Evolutionary conservation across 2,113 vertebrate species (phyloP).

Genomic region (Seriola quinqueradiata): DNA sequence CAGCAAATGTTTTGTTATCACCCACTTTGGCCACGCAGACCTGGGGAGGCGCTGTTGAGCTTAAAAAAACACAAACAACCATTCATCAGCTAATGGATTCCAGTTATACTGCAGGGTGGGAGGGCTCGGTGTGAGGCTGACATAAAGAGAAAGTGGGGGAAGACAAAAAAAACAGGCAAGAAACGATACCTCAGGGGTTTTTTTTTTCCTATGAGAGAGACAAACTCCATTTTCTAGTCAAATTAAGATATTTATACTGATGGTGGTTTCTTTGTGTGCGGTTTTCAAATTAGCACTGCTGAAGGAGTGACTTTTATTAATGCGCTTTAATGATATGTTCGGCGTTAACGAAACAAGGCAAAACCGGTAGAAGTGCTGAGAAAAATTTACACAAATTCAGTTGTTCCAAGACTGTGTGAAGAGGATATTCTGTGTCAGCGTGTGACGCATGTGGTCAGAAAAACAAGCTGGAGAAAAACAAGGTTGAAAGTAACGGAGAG

Average conservation of each 20-base stretch:
- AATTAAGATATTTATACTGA: not conserved
- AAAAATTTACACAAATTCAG: not conserved
- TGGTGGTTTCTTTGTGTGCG: not conserved
- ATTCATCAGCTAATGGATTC: constrained; percentile 78
- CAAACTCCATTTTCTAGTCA: not conserved
- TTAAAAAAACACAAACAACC: constrained; percentile 77
- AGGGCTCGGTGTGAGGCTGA: constrained; percentile 14
- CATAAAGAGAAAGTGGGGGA: constrained; percentile 20
- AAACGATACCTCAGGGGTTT: not conserved
- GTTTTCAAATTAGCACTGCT: not conserved
- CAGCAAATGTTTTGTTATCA: constrained; percentile 65
- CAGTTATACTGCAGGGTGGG: constrained; percentile 60
- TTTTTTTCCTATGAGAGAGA: not conserved
- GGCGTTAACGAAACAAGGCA: not conserved
- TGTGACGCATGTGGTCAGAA: too few relatives aligned
- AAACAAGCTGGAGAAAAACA: too few relatives aligned
- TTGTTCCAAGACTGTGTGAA: too few relatives aligned
- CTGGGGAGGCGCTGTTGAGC: constrained; percentile 72
- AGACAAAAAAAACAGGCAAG: constrained; percentile 8
- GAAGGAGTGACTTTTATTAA: not conserved
- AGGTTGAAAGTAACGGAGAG: too few relatives aligned
- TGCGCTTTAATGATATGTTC: not conserved
- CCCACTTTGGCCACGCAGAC: constrained; percentile 39
- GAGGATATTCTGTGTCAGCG: too few relatives aligned
- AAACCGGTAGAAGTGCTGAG: not conserved